Percentiles rank a stretch among this genome's conserved stretches.
phyloP scores from a whole-genome alignment of 2,797 vertebrate genomes.

The Cichlasoma orientale region DNA sequence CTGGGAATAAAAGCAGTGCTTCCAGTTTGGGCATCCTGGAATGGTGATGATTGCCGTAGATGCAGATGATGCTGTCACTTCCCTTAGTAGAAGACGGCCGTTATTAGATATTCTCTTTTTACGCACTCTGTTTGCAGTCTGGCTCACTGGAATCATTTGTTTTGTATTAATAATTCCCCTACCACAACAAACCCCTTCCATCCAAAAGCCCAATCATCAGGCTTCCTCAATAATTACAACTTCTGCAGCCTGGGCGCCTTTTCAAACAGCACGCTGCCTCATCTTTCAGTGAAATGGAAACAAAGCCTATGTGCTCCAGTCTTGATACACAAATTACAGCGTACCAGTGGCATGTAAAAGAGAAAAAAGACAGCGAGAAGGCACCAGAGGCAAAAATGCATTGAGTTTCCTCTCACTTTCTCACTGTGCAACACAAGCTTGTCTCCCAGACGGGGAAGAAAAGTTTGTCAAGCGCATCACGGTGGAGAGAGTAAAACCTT shows the following conservation, averaged over 20 bases:
- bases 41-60: constrained; percentile 22
- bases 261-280: constrained; percentile 54
- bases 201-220: constrained; percentile 40
- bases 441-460: constrained; percentile 67
- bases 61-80: constrained; percentile 38
- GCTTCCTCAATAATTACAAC: constrained; percentile 60
- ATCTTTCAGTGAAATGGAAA: constrained; percentile 63
- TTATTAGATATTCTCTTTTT: constrained; percentile 28
- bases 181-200: constrained; percentile 23
- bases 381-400: constrained; percentile 63
- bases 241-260: constrained; percentile 38
- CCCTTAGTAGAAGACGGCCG: background rate
- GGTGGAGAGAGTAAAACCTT: constrained; percentile 62
- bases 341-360: constrained; percentile 58
- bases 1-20: constrained; percentile 28
- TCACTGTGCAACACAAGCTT: constrained; percentile 65
- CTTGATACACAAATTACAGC: constrained; percentile 66
- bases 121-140: constrained; percentile 10
- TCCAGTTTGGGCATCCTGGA: constrained; percentile 24
- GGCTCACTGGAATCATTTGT: constrained; percentile 38
- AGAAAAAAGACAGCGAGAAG: constrained; percentile 54
- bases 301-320: constrained; percentile 57
- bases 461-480: constrained; percentile 71
- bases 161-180: constrained; percentile 51
- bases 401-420: constrained; percentile 65